These are phyloP conservation scores for Aporophyla nigra DNA, from an alignment of 2,888 invertebrate species.

Conservation along the genomic window DNA sequence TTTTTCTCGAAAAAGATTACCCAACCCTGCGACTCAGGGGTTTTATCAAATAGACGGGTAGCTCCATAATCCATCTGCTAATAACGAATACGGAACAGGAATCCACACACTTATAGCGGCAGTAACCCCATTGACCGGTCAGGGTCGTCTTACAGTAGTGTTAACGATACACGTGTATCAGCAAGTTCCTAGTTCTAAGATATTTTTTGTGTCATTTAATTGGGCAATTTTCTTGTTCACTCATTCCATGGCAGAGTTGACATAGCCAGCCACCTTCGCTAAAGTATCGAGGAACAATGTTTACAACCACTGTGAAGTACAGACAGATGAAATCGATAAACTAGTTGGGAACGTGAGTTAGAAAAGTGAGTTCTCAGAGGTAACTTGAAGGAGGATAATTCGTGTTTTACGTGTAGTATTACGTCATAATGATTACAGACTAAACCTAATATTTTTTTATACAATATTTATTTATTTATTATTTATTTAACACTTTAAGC, in stretches of 20 bases:
- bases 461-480: too few species aligned
- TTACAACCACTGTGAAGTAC: slow-evolving; percentile 24
- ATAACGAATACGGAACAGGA: neutral
- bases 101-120: neutral
- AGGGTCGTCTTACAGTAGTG: neutral
- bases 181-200: neutral
- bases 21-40: neutral
- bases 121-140: slow-evolving; percentile 15
- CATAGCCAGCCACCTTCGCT: neutral
- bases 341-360: slow-evolving; percentile 28
- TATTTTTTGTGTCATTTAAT: neutral
- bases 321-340: slow-evolving; percentile 49
- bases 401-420: slow-evolving; percentile 5
- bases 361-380: slow-evolving; percentile 24
- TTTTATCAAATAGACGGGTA: neutral
- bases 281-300: neutral
- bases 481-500: too few species aligned
- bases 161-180: neutral
- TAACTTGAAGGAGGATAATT: slow-evolving; percentile 7
- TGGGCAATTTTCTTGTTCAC: slow-evolving; percentile 10
- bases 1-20: neutral
- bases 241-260: neutral
- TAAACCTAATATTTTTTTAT: neutral
- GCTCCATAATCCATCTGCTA: neutral
- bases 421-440: neutral